Evolutionary conservation across 2,797 vertebrate species (phyloP).

Genomic region (Heteromormyrus szaboi): DNA sequence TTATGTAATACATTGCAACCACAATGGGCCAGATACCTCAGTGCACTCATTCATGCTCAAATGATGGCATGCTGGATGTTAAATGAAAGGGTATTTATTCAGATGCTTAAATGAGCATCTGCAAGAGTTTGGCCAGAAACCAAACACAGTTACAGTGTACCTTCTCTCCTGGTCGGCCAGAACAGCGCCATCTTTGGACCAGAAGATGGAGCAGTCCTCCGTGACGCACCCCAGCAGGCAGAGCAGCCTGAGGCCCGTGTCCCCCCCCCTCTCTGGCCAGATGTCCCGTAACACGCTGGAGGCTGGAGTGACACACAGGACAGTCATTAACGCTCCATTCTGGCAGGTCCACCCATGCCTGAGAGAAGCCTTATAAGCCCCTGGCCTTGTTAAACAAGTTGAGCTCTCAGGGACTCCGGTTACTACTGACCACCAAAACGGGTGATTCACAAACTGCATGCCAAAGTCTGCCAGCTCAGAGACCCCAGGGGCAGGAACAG

Average conservation of each 20-base stretch:
- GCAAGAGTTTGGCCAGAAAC: not conserved
- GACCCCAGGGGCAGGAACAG: not conserved
- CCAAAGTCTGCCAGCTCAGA: not conserved
- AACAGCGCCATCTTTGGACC: conserved; percentile 71
- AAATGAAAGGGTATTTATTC: not conserved
- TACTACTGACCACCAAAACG: not conserved
- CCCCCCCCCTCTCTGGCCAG: conserved; percentile 66
- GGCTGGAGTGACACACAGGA: conserved; percentile 50
- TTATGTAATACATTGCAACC: not conserved
- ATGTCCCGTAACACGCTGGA: conserved; percentile 74
- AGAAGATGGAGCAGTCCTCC: conserved; percentile 68
- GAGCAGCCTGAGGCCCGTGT: conserved; percentile 74
- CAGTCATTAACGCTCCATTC: not conserved
- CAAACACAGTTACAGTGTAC: conserved; percentile 47
- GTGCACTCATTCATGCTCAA: not conserved
- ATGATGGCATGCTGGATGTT: not conserved
- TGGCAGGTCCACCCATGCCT: not conserved
- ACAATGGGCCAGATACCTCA: not conserved
- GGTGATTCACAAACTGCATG: not conserved
- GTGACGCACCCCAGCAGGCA: conserved; percentile 76
- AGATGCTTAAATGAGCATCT: not conserved
- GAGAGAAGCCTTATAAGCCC: not conserved
- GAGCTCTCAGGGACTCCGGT: not conserved
- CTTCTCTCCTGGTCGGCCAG: conserved; percentile 70
- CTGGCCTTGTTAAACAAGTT: not conserved